Evolutionary conservation across 1,140 invertebrate genomes (phyloP).

Genomic region (Paraescarpia echinospica): DNA sequence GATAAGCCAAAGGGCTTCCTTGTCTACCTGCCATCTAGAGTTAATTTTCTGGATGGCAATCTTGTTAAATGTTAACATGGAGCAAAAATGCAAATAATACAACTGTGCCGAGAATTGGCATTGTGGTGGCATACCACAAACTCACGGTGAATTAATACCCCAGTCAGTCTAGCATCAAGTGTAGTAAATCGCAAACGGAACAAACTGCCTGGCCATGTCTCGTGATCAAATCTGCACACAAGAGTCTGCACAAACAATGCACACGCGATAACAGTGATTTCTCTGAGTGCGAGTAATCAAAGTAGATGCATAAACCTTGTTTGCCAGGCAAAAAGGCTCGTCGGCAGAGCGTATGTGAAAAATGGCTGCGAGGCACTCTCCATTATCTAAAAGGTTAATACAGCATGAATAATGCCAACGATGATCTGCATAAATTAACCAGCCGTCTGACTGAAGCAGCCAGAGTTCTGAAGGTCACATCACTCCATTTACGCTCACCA

Average conservation of each 20-base stretch:
- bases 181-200: background rate
- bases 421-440: background rate
- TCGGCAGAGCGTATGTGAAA: background rate
- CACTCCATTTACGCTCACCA: background rate
- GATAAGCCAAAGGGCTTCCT: no score
- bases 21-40: background rate
- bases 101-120: background rate
- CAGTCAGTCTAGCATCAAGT: background rate
- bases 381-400: background rate
- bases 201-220: background rate
- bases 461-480: background rate
- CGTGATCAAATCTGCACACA: background rate
- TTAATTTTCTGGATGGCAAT: no score
- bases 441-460: background rate
- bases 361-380: background rate
- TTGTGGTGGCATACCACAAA: background rate
- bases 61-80: background rate
- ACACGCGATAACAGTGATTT: background rate
- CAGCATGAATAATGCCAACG: background rate
- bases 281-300: background rate
- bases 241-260: background rate
- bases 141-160: background rate
- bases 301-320: background rate
- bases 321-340: background rate
- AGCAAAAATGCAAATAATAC: background rate